Conservation (phyloP, 2,113 vertebrate species). For the Glareola pratincola region DNA sequence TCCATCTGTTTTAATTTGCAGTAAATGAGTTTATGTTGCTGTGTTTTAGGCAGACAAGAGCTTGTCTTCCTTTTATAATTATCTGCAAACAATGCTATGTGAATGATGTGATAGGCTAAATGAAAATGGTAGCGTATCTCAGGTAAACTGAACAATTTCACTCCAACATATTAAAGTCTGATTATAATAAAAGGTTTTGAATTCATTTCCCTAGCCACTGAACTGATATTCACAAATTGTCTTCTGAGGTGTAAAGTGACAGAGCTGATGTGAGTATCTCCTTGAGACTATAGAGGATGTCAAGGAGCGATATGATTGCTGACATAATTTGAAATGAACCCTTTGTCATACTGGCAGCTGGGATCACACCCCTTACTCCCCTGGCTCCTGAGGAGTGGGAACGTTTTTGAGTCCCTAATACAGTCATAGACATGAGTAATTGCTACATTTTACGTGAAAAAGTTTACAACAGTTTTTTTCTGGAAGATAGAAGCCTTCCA, state of each 20-base stretch:
- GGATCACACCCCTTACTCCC: neutral
- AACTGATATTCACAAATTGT: neutral
- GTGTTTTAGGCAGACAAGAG: neutral
- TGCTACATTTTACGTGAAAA: neutral
- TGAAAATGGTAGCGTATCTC: neutral
- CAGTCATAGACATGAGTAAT: neutral
- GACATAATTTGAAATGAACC: neutral
- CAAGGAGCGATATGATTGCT: neutral
- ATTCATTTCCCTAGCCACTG: neutral
- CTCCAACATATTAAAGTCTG: neutral
- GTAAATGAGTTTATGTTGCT: neutral
- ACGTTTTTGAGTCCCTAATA: neutral
- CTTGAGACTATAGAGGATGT: neutral
- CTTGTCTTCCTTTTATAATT: neutral
- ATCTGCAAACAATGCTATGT: neutral
- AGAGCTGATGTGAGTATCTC: neutral
- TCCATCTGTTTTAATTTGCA: slow-evolving; percentile 16
- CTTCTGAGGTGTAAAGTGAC: neutral
- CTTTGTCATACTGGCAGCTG: neutral
- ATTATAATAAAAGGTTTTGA: neutral
- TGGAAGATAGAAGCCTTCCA: neutral
- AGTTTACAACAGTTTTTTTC: neutral
- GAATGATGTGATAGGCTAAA: neutral
- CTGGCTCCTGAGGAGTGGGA: neutral
- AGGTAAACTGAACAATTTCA: neutral